Base-by-base conservation (phyloP, 2,113 vertebrate genomes). In the Etia nguti region DNA sequence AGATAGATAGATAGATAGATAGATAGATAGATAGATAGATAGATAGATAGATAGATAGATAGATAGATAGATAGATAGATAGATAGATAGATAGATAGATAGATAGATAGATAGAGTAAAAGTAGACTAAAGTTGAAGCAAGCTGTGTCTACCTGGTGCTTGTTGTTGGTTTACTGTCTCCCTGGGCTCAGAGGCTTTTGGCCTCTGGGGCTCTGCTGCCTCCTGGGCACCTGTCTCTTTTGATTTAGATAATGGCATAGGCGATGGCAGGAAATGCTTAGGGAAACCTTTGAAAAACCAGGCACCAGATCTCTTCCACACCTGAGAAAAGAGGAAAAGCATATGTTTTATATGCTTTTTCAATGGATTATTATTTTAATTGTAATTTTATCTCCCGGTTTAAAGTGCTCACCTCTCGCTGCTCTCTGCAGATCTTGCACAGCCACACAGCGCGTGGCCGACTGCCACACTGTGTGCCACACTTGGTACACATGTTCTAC, bases 271-370 rank as follows among this genome's bases (percentile, higher is more conserved):
- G 92, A 97, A 94, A 81, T 99, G 98, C 93, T 99, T 99, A 1
- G 98, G 98, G 82, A 99, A 96, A 38, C 98, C 98, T 94, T 99
- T 99, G 93, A 99, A 99, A 97, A 99, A 99, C 98, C 98, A 99
- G 4, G 98, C 98, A 0, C 98, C 98, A 0, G 98, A 99, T 84
- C 98, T 97, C 87, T 99, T 99, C 98, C 98, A 99, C 36, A 99
- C 98, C 98, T 99, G 79, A 84, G 55, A 75, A 92, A 10, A 52
- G 4, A 86, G 5, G 81, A 31, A 6, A 48, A 79, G 62, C n/a
- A 34, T 10, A 26, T 9, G 4, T 16, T 12, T 83, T 13, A 48
- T 1, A 7, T 3, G 11, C 10, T 59, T 6, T 38, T 29, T 13
- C 20, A 55, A 26, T 6, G 18, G 18, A 31, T 12, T 22, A 1